Base-by-base conservation (phyloP, 2,888 invertebrate genomes). In the Plagiodera versicolora region DNA sequence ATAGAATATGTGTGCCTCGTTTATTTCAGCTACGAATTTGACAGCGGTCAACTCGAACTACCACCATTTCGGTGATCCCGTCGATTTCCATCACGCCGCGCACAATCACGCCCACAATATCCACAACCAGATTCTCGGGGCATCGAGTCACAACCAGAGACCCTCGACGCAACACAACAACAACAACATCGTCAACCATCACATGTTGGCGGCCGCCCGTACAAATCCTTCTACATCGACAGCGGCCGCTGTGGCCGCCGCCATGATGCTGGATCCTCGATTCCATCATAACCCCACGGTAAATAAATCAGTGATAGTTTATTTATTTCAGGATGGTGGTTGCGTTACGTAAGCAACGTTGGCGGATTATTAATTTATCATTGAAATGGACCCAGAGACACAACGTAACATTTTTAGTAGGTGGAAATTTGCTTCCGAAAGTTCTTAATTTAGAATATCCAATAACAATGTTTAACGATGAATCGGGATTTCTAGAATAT, bases 231-330 rank as follows among this genome's bases (percentile, higher is more conserved):
- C 80, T 0, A 80, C 80, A 1, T 79, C 80, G 2, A 81, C 80
- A 1, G 81, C 81, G 2, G 81, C 81, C 11, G 81, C 81, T 14
- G 81, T 81, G 8, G 80, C 81, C 9, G 81, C 82, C 4, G 82
- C 82, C 16, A 82, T 82, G 81, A 81, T 82, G 82, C 68, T 82
- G 20, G 82, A 82, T 75, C 81, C 82, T 5, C 67, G 81, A 52
- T 81, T 81, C 67, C 81, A 81, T 72, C 81, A 81, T 67, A 81
- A 81, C 68, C 75, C 79, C 58, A 72, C 79, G 28, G 81, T 80
- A 72, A 77, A n/a, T n/a, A n/a, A n/a, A n/a, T n/a, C n/a, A n/a
- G n/a, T n/a, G n/a, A n/a, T n/a, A n/a, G n/a, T n/a, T n/a, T n/a
- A n/a, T n/a, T n/a, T n/a, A n/a, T n/a, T n/a, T n/a, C n/a, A n/a